phyloP scores from a whole-genome alignment of 2,797 vertebrate genomes.

The Helarctos malayanus region DNA sequence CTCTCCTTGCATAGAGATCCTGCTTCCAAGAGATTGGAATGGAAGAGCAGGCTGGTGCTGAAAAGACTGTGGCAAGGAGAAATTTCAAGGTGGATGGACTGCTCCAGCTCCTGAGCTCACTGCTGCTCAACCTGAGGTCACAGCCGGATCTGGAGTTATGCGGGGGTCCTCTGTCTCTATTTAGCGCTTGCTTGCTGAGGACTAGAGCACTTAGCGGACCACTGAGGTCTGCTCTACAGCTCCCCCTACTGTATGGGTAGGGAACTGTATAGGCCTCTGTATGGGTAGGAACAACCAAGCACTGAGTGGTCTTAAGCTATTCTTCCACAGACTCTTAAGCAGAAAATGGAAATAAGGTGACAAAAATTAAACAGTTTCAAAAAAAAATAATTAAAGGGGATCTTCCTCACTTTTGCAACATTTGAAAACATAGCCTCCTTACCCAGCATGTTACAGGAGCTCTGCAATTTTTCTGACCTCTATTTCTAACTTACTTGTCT shows the following conservation, averaged over 20 bases:
- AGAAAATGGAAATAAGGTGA: neutral
- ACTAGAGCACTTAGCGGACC: neutral
- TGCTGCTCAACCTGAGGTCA: neutral
- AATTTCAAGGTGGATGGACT: neutral
- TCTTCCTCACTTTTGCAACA: neutral
- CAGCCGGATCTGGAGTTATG: neutral
- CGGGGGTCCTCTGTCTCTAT: neutral
- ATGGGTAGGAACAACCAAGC: neutral
- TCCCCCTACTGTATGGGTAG: too few relatives aligned
- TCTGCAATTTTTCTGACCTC: neutral
- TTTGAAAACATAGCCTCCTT: neutral
- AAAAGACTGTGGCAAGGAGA: neutral
- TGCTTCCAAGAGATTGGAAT: neutral
- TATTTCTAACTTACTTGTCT: slow-evolving; percentile 34
- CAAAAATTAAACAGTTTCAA: neutral
- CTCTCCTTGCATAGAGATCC: too few relatives aligned
- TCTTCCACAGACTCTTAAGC: neutral
- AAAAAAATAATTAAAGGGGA: neutral
- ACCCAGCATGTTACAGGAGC: neutral
- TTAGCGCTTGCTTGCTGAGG: neutral
- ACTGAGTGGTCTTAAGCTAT: neutral
- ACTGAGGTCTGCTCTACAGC: neutral
- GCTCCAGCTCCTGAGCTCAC: neutral
- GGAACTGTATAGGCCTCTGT: neutral
- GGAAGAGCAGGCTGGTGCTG: neutral